Percentiles rank a stretch among this genome's conserved stretches.
Evolutionary conservation across 2,888 invertebrate species (phyloP).

Genomic region (Drosophila kuntzei): DNA sequence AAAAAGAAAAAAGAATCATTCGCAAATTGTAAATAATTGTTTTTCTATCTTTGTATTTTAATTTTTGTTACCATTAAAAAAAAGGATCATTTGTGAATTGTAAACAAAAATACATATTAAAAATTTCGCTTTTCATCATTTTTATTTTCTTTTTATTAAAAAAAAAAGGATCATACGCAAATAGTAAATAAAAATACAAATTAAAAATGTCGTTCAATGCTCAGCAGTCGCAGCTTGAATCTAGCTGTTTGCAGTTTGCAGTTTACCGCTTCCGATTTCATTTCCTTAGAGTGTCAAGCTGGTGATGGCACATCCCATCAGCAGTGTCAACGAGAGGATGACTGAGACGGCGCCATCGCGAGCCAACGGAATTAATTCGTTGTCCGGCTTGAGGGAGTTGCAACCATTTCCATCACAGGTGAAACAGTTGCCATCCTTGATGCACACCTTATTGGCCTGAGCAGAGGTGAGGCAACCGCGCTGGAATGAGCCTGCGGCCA

Average conservation of each 20-base stretch:
- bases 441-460: constrained; percentile 73
- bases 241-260: too few relatives aligned
- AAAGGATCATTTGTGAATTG: too few relatives aligned
- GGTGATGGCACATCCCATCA: constrained; percentile 52
- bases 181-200: constrained; percentile 14
- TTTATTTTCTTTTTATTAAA: constrained; percentile 27
- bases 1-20: too few relatives aligned
- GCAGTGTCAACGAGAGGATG: constrained; percentile 55
- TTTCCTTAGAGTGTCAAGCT: constrained; percentile 29
- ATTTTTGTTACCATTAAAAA: too few relatives aligned
- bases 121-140: too few relatives aligned
- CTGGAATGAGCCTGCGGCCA: constrained; percentile 73
- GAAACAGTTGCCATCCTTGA: constrained; percentile 73
- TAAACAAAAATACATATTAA: too few relatives aligned
- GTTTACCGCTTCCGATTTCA: background rate
- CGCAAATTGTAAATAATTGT: too few relatives aligned
- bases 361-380: constrained; percentile 75
- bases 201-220: background rate
- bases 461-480: constrained; percentile 83
- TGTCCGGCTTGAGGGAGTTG: constrained; percentile 73
- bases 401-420: constrained; percentile 83
- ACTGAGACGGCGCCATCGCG: constrained; percentile 69
- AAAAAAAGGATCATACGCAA: constrained; percentile 16
- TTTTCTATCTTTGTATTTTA: too few relatives aligned
- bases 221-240: background rate